Conservation (phyloP, 2,113 vertebrate species). For the Brevimyrus niger region DNA sequence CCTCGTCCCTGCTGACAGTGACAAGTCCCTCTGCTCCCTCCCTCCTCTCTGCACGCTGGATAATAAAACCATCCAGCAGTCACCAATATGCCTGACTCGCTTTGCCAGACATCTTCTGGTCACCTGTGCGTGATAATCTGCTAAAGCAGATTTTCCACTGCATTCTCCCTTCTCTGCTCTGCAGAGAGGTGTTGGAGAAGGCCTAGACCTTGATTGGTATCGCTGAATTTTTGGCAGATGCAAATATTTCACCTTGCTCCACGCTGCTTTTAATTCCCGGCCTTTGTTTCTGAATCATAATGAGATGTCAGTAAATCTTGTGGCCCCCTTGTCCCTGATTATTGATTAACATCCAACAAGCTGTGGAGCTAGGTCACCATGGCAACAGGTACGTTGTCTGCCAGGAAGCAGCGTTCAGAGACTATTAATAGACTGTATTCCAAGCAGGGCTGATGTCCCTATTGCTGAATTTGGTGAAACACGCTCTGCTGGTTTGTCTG, state of each 20-base stretch:
- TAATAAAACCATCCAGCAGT: neutral
- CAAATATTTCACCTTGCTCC: neutral
- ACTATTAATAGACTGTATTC: constrained; percentile 16
- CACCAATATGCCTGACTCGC: neutral
- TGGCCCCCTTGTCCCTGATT: neutral
- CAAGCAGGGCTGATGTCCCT: neutral
- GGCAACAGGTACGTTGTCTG: constrained; percentile 17
- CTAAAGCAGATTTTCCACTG: neutral
- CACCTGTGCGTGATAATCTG: neutral
- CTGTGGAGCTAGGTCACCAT: neutral
- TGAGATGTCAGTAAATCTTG: constrained; percentile 3
- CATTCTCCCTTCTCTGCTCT: neutral
- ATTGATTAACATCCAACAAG: constrained; percentile 20
- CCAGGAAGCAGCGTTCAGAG: neutral
- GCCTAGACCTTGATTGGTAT: neutral
- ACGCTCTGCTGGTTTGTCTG: neutral
- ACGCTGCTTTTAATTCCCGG: neutral
- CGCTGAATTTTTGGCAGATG: neutral
- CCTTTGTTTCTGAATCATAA: neutral
- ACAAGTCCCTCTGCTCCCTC: neutral
- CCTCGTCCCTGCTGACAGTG: neutral
- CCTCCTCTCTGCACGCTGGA: neutral
- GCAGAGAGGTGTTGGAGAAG: neutral
- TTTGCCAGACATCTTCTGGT: neutral
- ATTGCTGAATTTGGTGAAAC: constrained; percentile 1